Conservation (phyloP, 1,140 invertebrate species). For the Cydia strobilella region DNA sequence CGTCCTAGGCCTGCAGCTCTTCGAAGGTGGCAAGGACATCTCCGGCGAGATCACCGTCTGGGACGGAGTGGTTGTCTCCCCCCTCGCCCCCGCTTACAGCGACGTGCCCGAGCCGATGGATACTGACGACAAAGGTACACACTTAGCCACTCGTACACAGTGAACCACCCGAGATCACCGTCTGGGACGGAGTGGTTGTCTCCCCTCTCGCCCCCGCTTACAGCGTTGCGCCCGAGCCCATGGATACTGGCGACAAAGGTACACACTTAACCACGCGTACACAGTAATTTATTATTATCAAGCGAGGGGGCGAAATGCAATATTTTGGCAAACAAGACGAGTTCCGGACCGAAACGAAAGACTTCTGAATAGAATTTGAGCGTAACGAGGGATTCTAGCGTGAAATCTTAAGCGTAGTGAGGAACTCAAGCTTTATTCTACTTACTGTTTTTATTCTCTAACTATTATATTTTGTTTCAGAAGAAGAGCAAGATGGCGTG, state of each 20-base stretch:
- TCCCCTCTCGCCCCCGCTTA: constrained; percentile 95
- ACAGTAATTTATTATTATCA: too few relatives aligned
- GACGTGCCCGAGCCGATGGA: constrained; percentile 70
- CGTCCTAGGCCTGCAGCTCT: constrained; percentile 88
- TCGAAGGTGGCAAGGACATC: constrained; percentile 82
- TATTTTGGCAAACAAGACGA: too few relatives aligned
- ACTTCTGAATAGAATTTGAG: too few relatives aligned
- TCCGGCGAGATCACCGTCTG: constrained; percentile 94
- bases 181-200: constrained; percentile 97
- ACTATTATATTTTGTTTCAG: constrained; percentile 46
- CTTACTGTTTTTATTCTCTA: not conserved
- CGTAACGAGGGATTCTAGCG: not conserved
- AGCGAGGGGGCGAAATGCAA: too few relatives aligned
- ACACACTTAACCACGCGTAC: not conserved
- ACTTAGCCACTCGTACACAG: constrained; percentile 68
- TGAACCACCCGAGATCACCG: constrained; percentile 89
- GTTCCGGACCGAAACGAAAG: too few relatives aligned
- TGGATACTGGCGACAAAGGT: constrained; percentile 74
- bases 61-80: constrained; percentile 96
- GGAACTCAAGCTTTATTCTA: too few relatives aligned
- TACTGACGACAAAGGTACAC: constrained; percentile 67
- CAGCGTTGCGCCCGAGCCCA: constrained; percentile 80
- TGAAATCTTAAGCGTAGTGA: too few relatives aligned
- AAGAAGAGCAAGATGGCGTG: constrained; percentile 60
- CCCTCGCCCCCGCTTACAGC: constrained; percentile 94